These are phyloP conservation scores for Ephialtes manifestator DNA, from an alignment of 2,888 invertebrate genomes.

Conservation along the genomic window DNA sequence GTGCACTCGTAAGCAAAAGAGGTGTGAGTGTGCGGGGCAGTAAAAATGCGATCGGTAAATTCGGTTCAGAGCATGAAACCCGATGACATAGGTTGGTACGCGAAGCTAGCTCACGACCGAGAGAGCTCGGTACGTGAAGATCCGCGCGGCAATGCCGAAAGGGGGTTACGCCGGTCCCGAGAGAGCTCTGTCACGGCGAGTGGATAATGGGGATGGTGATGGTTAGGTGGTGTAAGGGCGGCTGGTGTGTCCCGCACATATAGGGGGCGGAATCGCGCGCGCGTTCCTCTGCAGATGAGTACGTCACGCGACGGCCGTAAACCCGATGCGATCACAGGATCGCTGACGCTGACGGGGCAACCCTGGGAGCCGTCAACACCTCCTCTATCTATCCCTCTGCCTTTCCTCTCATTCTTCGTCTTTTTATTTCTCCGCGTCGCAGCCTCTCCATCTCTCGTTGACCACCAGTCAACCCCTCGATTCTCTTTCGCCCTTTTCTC, in stretches of 20 bases:
- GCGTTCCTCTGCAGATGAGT: slow-evolving; percentile 79
- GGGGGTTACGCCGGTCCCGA: slow-evolving; percentile 75
- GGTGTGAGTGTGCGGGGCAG: neutral
- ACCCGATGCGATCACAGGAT: slow-evolving; percentile 83
- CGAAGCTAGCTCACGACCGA: slow-evolving; percentile 11
- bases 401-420: slow-evolving; percentile 72
- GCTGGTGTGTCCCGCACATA: slow-evolving; percentile 37
- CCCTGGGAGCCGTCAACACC: slow-evolving; percentile 85
- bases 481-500: slow-evolving; percentile 1
- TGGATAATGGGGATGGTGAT: slow-evolving; percentile 85
- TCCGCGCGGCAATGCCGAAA: slow-evolving; percentile 29
- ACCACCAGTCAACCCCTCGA: slow-evolving; percentile 54
- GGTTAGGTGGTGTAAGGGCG: slow-evolving; percentile 73
- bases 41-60: neutral
- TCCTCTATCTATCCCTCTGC: slow-evolving; percentile 75
- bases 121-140: slow-evolving; percentile 34
- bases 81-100: slow-evolving; percentile 8
- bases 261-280: slow-evolving; percentile 45
- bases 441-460: slow-evolving; percentile 60
- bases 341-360: slow-evolving; percentile 84
- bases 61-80: neutral
- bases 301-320: slow-evolving; percentile 85
- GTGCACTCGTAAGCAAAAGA: neutral
- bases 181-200: slow-evolving; percentile 85
- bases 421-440: slow-evolving; percentile 62